These are phyloP conservation scores for Myotis vivesi DNA, from an alignment of 2,797 vertebrate species.

Conservation along the genomic window DNA sequence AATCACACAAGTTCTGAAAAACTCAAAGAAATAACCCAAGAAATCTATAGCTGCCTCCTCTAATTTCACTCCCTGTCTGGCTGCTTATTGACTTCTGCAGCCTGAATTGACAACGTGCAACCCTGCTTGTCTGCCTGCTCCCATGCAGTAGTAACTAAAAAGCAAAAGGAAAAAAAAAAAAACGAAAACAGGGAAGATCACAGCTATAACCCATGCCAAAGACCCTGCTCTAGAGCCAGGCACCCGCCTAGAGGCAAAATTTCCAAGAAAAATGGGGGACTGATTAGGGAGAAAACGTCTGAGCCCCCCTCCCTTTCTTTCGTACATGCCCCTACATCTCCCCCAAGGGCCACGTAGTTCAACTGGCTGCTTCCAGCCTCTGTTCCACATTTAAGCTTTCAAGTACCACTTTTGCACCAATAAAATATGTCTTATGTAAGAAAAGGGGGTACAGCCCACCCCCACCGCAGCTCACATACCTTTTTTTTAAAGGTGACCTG, in stretches of 20 bases:
- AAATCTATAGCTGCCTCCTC: slow-evolving; percentile 85
- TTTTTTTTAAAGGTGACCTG: slow-evolving; percentile 67
- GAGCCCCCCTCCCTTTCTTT: slow-evolving; percentile 12
- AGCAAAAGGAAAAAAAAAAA: not conserved
- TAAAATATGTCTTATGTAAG: not conserved
- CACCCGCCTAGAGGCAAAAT: slow-evolving; percentile 39
- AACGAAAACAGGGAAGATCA: slow-evolving; percentile 7
- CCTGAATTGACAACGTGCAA: slow-evolving; percentile 75
- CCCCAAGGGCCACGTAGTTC: slow-evolving; percentile 46
- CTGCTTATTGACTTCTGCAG: slow-evolving; percentile 82
- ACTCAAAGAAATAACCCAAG: slow-evolving; percentile 82
- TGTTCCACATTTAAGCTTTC: slow-evolving; percentile 28
- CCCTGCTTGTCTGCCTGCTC: slow-evolving; percentile 67
- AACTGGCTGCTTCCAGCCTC: slow-evolving; percentile 37
- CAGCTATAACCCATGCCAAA: slow-evolving; percentile 57
- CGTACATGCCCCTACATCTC: not conserved
- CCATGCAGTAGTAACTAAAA: slow-evolving; percentile 71
- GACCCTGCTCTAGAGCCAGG: slow-evolving; percentile 42
- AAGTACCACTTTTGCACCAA: slow-evolving; percentile 32
- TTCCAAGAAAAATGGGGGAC: slow-evolving; percentile 40
- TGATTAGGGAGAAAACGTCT: slow-evolving; percentile 5
- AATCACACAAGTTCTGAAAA: slow-evolving; percentile 83
- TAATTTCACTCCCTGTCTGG: slow-evolving; percentile 80
- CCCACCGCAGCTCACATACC: slow-evolving; percentile 27
- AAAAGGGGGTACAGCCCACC: not conserved